These are phyloP conservation scores for Elephas maximus DNA, from an alignment of 2,113 vertebrate genomes.

Conservation along the genomic window DNA sequence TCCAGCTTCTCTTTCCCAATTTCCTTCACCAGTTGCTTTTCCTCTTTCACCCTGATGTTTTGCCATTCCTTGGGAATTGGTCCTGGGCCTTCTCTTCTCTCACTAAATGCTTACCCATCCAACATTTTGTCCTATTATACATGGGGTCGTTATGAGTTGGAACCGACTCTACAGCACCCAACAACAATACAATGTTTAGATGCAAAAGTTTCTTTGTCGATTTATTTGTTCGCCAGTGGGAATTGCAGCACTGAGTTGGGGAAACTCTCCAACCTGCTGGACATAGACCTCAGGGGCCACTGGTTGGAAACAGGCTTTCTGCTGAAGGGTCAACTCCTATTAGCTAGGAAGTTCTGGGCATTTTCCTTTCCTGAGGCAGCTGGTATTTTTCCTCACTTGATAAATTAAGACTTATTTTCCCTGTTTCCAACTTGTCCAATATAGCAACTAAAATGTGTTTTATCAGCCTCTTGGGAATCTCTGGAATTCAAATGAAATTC, in stretches of 20 bases:
- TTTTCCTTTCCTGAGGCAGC: neutral
- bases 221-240: neutral
- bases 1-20: neutral
- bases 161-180: neutral
- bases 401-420: constrained; percentile 4
- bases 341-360: neutral
- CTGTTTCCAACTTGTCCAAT: neutral
- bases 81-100: neutral
- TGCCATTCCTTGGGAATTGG: neutral
- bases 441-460: neutral
- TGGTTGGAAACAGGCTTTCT: neutral
- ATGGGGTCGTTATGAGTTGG: neutral
- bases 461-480: neutral
- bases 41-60: neutral
- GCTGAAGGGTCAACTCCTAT: neutral
- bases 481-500: constrained; percentile 39
- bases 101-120: neutral
- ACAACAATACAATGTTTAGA: neutral
- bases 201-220: neutral
- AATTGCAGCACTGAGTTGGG: neutral
- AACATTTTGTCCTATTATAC: neutral
- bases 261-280: neutral
- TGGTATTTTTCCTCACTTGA: constrained; percentile 40
- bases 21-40: neutral
- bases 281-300: neutral